These are phyloP conservation scores for Acanthornis magna DNA, from an alignment of 2,797 vertebrate genomes.

Conservation along the genomic window DNA sequence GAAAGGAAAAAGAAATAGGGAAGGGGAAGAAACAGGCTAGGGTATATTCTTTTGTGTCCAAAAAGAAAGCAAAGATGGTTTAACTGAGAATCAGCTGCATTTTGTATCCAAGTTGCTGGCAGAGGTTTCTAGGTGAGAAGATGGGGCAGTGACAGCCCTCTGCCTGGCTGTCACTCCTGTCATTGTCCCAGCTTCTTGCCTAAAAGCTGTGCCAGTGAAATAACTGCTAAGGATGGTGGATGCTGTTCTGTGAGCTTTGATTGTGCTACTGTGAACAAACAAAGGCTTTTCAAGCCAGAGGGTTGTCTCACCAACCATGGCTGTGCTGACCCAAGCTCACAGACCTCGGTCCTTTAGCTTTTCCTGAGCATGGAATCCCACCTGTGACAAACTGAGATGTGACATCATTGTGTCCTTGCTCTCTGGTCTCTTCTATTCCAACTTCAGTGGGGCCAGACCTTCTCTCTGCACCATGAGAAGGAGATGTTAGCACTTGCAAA, in stretches of 20 bases:
- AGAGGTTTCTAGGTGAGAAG: neutral
- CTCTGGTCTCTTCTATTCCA: neutral
- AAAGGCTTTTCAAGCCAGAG: neutral
- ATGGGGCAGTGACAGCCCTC: neutral
- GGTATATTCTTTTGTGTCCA: neutral
- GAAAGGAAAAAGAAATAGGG: neutral
- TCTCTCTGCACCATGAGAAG: neutral
- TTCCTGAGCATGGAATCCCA: neutral
- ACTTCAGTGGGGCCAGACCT: accelerated
- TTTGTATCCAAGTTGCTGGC: neutral
- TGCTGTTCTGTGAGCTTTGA: neutral
- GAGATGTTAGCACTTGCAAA: neutral
- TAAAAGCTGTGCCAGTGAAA: neutral
- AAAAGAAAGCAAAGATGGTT: neutral
- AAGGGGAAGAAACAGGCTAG: neutral
- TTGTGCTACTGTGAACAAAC: neutral
- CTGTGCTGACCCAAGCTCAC: neutral
- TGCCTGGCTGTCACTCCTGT: neutral
- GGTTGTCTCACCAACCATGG: accelerated
- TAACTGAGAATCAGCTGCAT: neutral
- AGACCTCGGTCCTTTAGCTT: neutral
- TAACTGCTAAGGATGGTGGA: neutral
- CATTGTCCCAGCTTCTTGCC: neutral
- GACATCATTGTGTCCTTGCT: neutral
- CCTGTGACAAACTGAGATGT: neutral